phyloP scores from a whole-genome alignment of 2,888 invertebrate species.

The Aphodius granarius region DNA sequence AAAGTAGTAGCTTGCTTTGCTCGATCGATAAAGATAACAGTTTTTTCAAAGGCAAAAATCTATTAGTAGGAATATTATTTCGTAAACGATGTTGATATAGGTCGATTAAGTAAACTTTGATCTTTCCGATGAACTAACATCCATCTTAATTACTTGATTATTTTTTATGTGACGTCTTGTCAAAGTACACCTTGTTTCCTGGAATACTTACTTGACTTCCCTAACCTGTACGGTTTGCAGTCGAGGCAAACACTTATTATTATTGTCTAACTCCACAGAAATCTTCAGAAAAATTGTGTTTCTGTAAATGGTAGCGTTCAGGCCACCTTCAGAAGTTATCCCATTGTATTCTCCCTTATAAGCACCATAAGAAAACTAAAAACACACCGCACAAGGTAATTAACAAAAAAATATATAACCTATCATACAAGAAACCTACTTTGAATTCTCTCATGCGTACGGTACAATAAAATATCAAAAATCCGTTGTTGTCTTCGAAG shows the following conservation, averaged over 20 bases:
- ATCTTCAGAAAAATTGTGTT: slow-evolving; percentile 45
- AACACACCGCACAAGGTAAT: slow-evolving; percentile 8
- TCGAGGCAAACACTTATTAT: slow-evolving; percentile 34
- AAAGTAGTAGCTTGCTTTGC: too few species aligned
- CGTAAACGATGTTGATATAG: too few species aligned
- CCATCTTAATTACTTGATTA: too few species aligned
- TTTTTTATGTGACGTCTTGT: too few species aligned
- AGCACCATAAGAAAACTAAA: slow-evolving; percentile 47
- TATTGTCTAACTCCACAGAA: slow-evolving; percentile 39
- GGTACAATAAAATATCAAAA: slow-evolving; percentile 43
- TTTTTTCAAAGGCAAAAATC: too few species aligned
- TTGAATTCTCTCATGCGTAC: slow-evolving; percentile 46
- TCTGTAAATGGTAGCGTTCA: slow-evolving; percentile 44
- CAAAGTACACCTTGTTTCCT: too few species aligned
- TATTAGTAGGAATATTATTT: too few species aligned
- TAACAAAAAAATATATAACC: not conserved
- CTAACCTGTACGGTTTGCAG: slow-evolving; percentile 38
- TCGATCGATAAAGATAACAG: too few species aligned
- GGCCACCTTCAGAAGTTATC: slow-evolving; percentile 56
- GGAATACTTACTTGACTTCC: slow-evolving; percentile 40
- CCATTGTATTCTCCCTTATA: slow-evolving; percentile 57
- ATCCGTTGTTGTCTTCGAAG: slow-evolving; percentile 50
- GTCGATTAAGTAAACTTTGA: too few species aligned
- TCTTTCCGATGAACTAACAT: too few species aligned
- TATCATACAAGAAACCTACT: slow-evolving; percentile 38